A percentile compares a stretch with the other conserved stretches of the same genome.
phyloP scores from a whole-genome alignment of 2,888 invertebrate species.

The Diploptera punctata region DNA sequence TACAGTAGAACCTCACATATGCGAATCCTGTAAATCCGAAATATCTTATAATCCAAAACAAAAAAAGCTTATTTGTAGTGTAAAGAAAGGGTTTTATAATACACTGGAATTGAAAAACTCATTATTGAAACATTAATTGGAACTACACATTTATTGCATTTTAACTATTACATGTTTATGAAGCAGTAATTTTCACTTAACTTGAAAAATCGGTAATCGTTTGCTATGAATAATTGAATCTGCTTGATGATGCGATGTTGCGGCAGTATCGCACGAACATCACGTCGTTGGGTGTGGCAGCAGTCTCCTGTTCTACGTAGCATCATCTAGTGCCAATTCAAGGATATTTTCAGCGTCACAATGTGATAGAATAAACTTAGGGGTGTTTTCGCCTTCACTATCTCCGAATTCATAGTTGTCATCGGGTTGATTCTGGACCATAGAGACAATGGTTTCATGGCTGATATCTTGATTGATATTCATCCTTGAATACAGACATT shows the following conservation, averaged over 20 bases:
- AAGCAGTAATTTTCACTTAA: background rate
- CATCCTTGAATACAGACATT: no score
- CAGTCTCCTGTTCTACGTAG: constrained; percentile 8
- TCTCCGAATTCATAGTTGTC: no score
- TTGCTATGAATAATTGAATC: background rate
- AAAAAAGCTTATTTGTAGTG: background rate
- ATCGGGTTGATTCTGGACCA: no score
- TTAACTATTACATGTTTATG: background rate
- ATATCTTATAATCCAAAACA: background rate
- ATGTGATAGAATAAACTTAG: no score
- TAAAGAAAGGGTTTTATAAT: background rate
- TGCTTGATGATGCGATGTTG: background rate
- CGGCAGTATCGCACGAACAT: constrained; percentile 15
- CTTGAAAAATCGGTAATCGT: background rate
- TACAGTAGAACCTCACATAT: no score
- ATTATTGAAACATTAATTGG: no score
- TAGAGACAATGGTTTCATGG: no score
- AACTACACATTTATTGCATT: no score
- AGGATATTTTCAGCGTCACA: constrained; percentile 12
- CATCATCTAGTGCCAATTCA: constrained; percentile 18
- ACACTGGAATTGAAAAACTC: no score
- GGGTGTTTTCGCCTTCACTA: no score
- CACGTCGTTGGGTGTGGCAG: background rate
- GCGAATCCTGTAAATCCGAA: no score
- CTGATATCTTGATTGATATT: constrained; percentile 7